A percentile compares a stretch with the other conserved stretches of the same genome.
phyloP scores from a whole-genome alignment of 1,140 invertebrate species.

The Tachypleus tridentatus region DNA sequence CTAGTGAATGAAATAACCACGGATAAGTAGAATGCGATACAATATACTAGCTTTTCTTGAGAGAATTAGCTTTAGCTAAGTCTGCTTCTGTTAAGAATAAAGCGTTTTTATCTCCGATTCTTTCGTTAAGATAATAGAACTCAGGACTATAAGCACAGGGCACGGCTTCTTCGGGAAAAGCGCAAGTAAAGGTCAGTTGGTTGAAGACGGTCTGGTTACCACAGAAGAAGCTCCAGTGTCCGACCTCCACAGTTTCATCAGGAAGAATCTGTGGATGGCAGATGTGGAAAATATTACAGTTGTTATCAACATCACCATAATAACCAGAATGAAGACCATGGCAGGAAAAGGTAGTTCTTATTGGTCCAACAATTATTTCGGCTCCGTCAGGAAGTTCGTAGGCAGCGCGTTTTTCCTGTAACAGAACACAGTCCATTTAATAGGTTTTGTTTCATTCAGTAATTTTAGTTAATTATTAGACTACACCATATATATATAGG shows the following conservation, averaged over 20 bases:
- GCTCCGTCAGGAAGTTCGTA: slow-evolving; percentile 25
- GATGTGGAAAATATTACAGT: slow-evolving; percentile 34
- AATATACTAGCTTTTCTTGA: too few relatives aligned
- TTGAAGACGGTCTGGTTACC: slow-evolving; percentile 73
- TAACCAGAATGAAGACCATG: slow-evolving; percentile 28
- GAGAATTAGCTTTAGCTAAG: too few relatives aligned
- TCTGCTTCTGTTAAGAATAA: slow-evolving; percentile 16
- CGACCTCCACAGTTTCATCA: slow-evolving; percentile 34
- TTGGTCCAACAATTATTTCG: slow-evolving; percentile 21
- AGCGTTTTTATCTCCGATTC: slow-evolving; percentile 21
- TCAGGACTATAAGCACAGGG: slow-evolving; percentile 29
- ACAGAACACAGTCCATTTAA: background rate
- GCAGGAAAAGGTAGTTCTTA: slow-evolving; percentile 28
- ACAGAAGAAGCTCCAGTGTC: slow-evolving; percentile 68
- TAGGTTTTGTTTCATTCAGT: too few relatives aligned
- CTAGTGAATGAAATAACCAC: too few relatives aligned
- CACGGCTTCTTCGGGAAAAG: slow-evolving; percentile 26
- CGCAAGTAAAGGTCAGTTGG: slow-evolving; percentile 48
- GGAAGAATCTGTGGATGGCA: slow-evolving; percentile 40
- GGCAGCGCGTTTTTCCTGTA: slow-evolving; percentile 12
- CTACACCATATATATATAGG: too few relatives aligned
- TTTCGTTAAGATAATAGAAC: slow-evolving; percentile 25
- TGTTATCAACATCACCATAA: slow-evolving; percentile 33
- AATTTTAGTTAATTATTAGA: too few relatives aligned
- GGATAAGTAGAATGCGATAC: too few relatives aligned